Percentiles rank a stretch among this genome's conserved stretches.
These are phyloP conservation scores for Euwallacea similis DNA, from an alignment of 1,140 invertebrate species.

Conservation along the genomic window DNA sequence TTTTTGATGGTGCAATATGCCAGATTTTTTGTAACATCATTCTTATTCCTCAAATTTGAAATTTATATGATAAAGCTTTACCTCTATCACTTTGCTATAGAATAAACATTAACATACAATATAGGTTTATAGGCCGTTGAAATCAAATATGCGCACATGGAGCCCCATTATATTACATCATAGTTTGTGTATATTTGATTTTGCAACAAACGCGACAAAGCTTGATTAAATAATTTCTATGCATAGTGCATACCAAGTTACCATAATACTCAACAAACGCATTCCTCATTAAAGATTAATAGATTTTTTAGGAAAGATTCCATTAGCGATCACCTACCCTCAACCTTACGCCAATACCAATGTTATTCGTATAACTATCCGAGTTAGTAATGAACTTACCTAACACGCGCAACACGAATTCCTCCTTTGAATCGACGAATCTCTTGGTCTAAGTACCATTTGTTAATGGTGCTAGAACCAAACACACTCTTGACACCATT, in stretches of 20 bases:
- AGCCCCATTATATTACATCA: constrained; percentile 15
- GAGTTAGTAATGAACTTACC: too few species aligned
- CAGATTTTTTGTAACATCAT: too few species aligned
- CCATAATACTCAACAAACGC: background rate
- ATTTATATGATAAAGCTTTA: too few species aligned
- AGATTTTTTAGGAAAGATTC: too few species aligned
- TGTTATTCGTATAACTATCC: too few species aligned
- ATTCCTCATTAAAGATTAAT: background rate
- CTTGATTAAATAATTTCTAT: constrained; percentile 20
- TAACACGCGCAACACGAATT: too few species aligned
- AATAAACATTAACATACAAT: constrained; percentile 2
- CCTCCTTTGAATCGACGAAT: too few species aligned
- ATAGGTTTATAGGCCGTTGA: constrained; percentile 15
- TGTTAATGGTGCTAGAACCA: constrained; percentile 51
- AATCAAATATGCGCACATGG: constrained; percentile 17
- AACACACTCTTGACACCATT: constrained; percentile 49
- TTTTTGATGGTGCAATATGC: too few species aligned
- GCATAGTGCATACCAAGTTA: constrained; percentile 14
- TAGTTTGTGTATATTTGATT: constrained; percentile 15
- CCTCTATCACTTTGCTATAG: background rate
- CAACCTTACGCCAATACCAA: too few species aligned
- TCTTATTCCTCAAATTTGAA: too few species aligned
- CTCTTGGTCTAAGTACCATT: constrained; percentile 49
- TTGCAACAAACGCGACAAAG: constrained; percentile 12
- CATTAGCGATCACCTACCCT: too few species aligned